Base-by-base conservation (phyloP, 1,140 invertebrate species). In the Protaetia brevitarsis region DNA sequence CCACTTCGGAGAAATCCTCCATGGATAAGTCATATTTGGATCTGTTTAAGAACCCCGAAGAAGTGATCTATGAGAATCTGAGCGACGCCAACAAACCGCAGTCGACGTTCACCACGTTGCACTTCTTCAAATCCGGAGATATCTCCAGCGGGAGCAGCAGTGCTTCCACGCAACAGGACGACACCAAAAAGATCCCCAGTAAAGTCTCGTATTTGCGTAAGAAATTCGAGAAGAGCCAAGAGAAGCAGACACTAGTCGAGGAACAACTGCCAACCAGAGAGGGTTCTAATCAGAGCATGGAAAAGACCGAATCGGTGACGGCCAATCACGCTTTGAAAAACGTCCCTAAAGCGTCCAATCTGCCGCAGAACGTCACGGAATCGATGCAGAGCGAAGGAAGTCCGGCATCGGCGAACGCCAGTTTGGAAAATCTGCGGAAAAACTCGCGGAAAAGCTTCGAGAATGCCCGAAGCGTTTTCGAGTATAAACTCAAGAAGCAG, bases 391-490 rank as follows among this genome's bases (percentile, higher is more conserved):
- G 13, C 8, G 7, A 27, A 1, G 6, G 5, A 8, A 45, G n/a
- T 28, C 57, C 1, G 2, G 26, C 57, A 4, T n/a, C 57, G 26
- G 5, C 26, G 29, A 63, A 41, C 23, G 19, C 23, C 2, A 64
- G 36, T 51, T 30, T 64, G 28, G 37, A 56, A 16, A 51, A 57
- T 56, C 30, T 64, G 26, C 19, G 63, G 23, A 29, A 56, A n/a
- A 27, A 13, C 11, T 11, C 19, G 6, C 37, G 36, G 27, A 51
- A 29, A 21, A 64, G 31, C 36, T 62, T 62, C 31, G 60, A 62
- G 16, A 62, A 21, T 21, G 57, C 56, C n/a, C 26, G 66, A 57
- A 56, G 23, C 41, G 29, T 67, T 64, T 66, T 60, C 57, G 64
- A 66, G 19, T 3, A 23, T 5, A 51, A 51, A 19, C 19, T 51